Evolutionary conservation across 2,113 vertebrate species (phyloP), one percentile per base, ranked within the genome.

Genomic region (Micromys minutus): DNA sequence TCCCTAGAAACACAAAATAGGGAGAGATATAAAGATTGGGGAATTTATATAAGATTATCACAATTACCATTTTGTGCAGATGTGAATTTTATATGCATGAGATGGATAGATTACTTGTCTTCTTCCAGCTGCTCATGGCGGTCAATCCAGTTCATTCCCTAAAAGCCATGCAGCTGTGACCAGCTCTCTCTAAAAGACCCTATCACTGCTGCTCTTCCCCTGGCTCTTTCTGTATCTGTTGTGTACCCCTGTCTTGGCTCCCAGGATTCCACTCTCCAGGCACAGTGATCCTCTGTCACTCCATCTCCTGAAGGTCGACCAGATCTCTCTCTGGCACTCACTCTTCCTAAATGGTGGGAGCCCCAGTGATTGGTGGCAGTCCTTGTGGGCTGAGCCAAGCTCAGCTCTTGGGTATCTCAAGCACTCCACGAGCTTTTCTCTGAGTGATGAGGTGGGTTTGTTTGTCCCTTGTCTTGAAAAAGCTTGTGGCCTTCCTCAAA

Each of bases 401-500:
- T 75, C 59, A 13, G 29, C 52, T 8, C 5, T 0, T 63, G 36
- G 39, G 12, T 59, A 39, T 72, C 72, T 76, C 83, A 90, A 76
- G 7, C 4, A 72, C 36, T 81, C 63, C 17, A 22, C 81, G 57
- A 90, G 84, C 39, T 75, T 81, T 87, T 74, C 80, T 88, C 84
- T 5, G 17, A 88, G 31, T 71, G 39, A 17, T 3, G 31, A 79
- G 24, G 61, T 76, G 67, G 50, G 26, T 87, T 65, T 84, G 59
- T 93, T 84, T 59, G 79, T 39, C 52, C 55, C 69, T 63, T 72
- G 71, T 79, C 65, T 85, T 79, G 47, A 93, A 77, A 87, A 1
- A 95, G 80, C 61, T 71, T 34, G 39, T 55, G n/a, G 77, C 93
- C 57, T 88, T 91, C 87, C 90, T 93, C 67, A 77, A 91, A 55